These are phyloP conservation scores for Bathynomus jamesi DNA, from an alignment of 1,140 invertebrate genomes.

Conservation along the genomic window DNA sequence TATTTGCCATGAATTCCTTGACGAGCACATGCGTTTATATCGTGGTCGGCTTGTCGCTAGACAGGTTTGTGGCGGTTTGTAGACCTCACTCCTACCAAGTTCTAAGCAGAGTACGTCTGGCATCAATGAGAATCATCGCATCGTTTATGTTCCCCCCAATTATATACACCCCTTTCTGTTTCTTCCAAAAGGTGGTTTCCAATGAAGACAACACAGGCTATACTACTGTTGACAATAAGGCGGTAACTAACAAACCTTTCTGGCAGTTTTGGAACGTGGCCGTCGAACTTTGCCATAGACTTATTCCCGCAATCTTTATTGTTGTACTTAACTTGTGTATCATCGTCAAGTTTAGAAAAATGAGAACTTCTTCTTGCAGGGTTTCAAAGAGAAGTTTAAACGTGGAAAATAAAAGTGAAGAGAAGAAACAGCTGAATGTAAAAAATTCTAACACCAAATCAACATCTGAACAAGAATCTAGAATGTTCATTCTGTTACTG, in stretches of 20 bases:
- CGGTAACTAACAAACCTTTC: not conserved
- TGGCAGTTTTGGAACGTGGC: constrained; percentile 18
- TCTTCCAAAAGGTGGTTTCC: not conserved
- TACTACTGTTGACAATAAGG: not conserved
- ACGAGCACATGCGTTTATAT: constrained; percentile 30
- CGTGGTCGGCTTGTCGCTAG: constrained; percentile 29
- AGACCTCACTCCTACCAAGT: constrained; percentile 16
- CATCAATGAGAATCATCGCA: not conserved
- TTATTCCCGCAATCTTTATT: constrained; percentile 22
- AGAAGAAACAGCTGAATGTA: not conserved
- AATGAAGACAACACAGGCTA: not conserved
- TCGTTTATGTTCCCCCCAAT: not conserved
- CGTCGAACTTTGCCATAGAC: constrained; percentile 32
- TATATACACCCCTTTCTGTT: not conserved
- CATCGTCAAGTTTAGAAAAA: constrained; percentile 21
- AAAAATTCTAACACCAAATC: not conserved
- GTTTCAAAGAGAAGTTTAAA: not conserved
- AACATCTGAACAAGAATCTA: constrained; percentile 9
- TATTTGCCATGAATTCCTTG: constrained; percentile 18
- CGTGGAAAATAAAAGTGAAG: not conserved
- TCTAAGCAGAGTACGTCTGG: constrained; percentile 14
- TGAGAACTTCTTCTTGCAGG: not conserved
- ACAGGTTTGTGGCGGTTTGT: constrained; percentile 33
- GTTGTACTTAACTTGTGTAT: constrained; percentile 27
- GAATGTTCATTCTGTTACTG: constrained; percentile 19